phyloP scores from a whole-genome alignment of 2,888 invertebrate genomes.

The Parasteatoda lunata region DNA sequence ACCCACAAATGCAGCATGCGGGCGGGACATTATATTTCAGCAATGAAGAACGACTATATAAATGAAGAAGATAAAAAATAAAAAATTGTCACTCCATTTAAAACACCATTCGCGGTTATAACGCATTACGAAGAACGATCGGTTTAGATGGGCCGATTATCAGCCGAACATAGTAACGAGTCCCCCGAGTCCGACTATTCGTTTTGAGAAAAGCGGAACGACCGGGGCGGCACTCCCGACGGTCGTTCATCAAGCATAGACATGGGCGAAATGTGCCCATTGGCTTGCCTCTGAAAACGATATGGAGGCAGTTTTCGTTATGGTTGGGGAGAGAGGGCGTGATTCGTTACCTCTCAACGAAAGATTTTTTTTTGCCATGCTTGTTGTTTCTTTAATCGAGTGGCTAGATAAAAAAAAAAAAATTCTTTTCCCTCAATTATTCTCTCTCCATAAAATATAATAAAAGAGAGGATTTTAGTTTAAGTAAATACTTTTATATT shows the following conservation, averaged over 20 bases:
- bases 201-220: constrained; percentile 45
- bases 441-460: background rate
- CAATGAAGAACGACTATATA: background rate
- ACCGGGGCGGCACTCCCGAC: constrained; percentile 30
- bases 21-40: background rate
- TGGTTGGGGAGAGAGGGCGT: constrained; percentile 9
- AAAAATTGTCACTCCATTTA: constrained; percentile 36
- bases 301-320: constrained; percentile 14
- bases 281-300: constrained; percentile 4
- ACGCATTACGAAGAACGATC: constrained; percentile 1
- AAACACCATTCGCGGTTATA: constrained; percentile 26
- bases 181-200: constrained; percentile 47
- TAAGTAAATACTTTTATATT: too few relatives aligned
- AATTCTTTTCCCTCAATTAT: background rate
- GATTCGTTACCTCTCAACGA: background rate
- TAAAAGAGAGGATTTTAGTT: too few relatives aligned
- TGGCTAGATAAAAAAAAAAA: background rate
- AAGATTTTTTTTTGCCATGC: background rate
- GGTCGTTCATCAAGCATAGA: constrained; percentile 52
- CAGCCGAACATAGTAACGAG: constrained; percentile 56
- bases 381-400: background rate
- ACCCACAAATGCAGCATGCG: too few relatives aligned
- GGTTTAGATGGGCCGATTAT: constrained; percentile 39
- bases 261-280: constrained; percentile 13
- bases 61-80: constrained; percentile 10